Conservation (phyloP, 1,140 invertebrate species). For the Tetragnatha versicolor region DNA sequence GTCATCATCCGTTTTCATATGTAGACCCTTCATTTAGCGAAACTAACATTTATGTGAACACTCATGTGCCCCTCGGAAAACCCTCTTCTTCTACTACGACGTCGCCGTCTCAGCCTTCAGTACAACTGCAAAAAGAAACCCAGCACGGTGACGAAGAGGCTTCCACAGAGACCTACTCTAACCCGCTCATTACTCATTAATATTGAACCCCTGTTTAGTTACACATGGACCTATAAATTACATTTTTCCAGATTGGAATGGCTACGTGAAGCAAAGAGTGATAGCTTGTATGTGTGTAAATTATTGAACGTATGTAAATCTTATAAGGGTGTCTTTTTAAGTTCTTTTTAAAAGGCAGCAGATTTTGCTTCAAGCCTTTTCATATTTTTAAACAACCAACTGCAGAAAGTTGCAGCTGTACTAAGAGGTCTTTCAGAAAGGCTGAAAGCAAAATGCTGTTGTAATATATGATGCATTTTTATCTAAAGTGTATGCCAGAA, state of each 20-base stretch:
- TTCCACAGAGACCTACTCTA: constrained; percentile 35
- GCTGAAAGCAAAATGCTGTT: constrained; percentile 52
- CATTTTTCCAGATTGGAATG: constrained; percentile 27
- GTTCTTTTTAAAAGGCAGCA: constrained; percentile 21
- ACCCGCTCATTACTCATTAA: constrained; percentile 53
- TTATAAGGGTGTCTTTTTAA: constrained; percentile 7
- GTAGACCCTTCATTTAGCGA: constrained; percentile 39
- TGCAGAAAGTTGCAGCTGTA: constrained; percentile 33
- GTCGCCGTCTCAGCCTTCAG: constrained; percentile 58
- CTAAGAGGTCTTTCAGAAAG: constrained; percentile 48
- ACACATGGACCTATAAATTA: constrained; percentile 13
- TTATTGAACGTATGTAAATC: constrained; percentile 50
- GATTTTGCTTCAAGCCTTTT: constrained; percentile 52
- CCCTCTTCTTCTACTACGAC: constrained; percentile 57
- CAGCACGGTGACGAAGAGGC: constrained; percentile 6
- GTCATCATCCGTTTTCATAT: constrained; percentile 52
- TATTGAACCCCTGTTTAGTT: constrained; percentile 34
- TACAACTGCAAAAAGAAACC: constrained; percentile 47
- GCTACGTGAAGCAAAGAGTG: constrained; percentile 40
- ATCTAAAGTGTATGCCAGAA: constrained; percentile 54
- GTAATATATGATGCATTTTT: constrained; percentile 47
- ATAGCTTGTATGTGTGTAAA: constrained; percentile 46
- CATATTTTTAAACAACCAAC: constrained; percentile 48
- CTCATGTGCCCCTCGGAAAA: constrained; percentile 22
- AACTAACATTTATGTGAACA: constrained; percentile 42